Evolutionary conservation across 2,888 invertebrate species (phyloP).

Genomic region (Tetranychus piercei): DNA sequence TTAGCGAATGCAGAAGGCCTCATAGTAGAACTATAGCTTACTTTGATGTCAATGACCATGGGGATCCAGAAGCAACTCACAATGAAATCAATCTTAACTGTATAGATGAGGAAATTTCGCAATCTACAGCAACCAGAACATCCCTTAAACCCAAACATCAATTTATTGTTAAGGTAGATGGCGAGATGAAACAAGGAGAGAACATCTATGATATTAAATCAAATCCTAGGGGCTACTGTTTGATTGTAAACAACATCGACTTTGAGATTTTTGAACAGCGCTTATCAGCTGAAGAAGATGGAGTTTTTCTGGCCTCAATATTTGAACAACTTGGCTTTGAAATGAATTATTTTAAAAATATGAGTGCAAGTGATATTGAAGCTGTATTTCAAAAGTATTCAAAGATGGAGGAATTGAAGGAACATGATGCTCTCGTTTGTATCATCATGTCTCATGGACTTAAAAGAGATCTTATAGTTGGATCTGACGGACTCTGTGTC

Average conservation of each 20-base stretch:
- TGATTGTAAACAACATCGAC: conserved; percentile 25
- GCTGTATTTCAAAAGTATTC: conserved; percentile 16
- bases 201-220: conserved; percentile 21
- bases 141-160: background rate
- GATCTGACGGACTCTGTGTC: conserved; percentile 21
- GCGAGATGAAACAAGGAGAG: background rate
- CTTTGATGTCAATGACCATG: too few species aligned
- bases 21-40: too few species aligned
- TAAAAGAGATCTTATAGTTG: conserved; percentile 18
- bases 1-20: too few species aligned
- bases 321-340: conserved; percentile 22
- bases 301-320: conserved; percentile 13
- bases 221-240: conserved; percentile 23
- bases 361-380: conserved; percentile 16
- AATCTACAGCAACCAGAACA: background rate
- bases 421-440: conserved; percentile 21
- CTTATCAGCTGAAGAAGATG: conserved; percentile 23
- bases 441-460: conserved; percentile 27
- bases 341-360: conserved; percentile 15
- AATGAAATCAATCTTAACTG: too few species aligned
- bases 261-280: conserved; percentile 18
- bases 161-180: background rate
- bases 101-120: background rate
- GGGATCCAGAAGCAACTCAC: too few species aligned
- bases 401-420: conserved; percentile 3